Percentiles rank a stretch among this genome's conserved stretches.
Evolutionary conservation across 2,888 invertebrate species (phyloP).

Genomic region (Carabus problematicus): DNA sequence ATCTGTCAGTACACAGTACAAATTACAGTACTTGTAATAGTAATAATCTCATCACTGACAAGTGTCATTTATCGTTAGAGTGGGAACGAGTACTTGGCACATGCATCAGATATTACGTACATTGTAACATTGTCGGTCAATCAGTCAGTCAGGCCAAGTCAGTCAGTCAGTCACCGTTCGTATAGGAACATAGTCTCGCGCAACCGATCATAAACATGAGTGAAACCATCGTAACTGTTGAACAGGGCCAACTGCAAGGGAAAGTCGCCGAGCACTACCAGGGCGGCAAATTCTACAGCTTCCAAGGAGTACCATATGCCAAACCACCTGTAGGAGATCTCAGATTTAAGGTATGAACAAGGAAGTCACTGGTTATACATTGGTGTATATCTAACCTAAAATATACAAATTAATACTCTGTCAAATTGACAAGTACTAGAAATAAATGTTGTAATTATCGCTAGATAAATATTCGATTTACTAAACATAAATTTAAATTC

Average conservation of each 20-base stretch:
- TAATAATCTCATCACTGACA: too few relatives aligned
- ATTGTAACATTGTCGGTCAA: constrained; percentile 3
- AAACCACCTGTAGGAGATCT: constrained; percentile 55
- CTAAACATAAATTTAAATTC: too few relatives aligned
- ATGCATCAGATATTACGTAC: neutral
- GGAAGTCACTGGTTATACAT: neutral
- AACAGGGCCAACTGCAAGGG: constrained; percentile 52
- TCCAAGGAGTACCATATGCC: constrained; percentile 57
- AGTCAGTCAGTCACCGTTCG: too few relatives aligned
- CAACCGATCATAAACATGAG: constrained; percentile 23
- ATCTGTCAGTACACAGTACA: too few relatives aligned
- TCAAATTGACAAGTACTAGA: neutral
- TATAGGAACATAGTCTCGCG: too few relatives aligned
- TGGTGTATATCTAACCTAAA: neutral
- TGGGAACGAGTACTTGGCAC: neutral
- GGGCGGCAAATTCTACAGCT: constrained; percentile 52
- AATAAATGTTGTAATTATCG: neutral
- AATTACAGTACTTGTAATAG: too few relatives aligned
- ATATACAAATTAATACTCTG: constrained; percentile 5
- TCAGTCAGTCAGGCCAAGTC: too few relatives aligned
- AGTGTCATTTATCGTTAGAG: too few relatives aligned
- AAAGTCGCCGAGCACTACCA: constrained; percentile 48
- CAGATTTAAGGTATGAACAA: constrained; percentile 54
- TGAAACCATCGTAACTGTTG: constrained; percentile 39
- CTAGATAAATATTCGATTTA: neutral